These are phyloP conservation scores for Apoda limacodes DNA, from an alignment of 2,888 invertebrate genomes.

Conservation along the genomic window DNA sequence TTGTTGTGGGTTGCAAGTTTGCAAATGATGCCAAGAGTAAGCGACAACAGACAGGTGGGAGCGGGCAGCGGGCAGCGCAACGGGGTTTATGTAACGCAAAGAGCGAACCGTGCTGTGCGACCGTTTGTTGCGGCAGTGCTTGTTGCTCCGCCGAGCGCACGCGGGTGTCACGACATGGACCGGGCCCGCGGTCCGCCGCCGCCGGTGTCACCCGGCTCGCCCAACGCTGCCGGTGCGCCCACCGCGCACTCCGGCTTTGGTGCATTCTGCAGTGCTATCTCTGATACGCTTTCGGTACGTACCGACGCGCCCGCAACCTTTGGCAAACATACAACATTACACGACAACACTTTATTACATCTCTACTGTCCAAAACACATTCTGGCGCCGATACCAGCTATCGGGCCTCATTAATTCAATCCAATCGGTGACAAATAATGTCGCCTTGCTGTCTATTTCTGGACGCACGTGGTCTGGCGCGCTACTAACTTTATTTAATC, in stretches of 20 bases:
- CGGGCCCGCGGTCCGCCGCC: conserved; percentile 43
- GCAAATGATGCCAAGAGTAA: conserved; percentile 56
- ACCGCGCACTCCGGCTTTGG: conserved; percentile 52
- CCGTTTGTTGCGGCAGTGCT: conserved; percentile 56
- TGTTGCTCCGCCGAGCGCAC: conserved; percentile 34
- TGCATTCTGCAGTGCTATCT: conserved; percentile 65
- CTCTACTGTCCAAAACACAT: conserved; percentile 30
- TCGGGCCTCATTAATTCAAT: conserved; percentile 30
- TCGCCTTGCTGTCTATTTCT: conserved; percentile 43
- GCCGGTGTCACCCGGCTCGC: too few species aligned
- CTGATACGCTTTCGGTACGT: conserved; percentile 65
- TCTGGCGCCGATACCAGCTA: conserved; percentile 43
- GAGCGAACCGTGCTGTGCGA: conserved; percentile 29
- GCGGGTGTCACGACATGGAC: conserved; percentile 34
- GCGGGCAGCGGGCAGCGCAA: conserved; percentile 38
- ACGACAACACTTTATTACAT: conserved; percentile 25
- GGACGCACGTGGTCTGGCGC: conserved; percentile 63
- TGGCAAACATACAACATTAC: conserved; percentile 7
- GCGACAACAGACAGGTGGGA: conserved; percentile 63
- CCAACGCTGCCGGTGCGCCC: conserved; percentile 28
- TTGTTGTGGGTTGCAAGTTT: conserved; percentile 45
- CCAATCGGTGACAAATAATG: conserved; percentile 25
- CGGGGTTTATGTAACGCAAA: conserved; percentile 24
- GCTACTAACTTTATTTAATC: too few species aligned
- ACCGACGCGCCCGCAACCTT: conserved; percentile 21